A percentile compares a stretch with the other conserved stretches of the same genome.
These are phyloP conservation scores for Drosophila heteroneura DNA, from an alignment of 2,888 invertebrate species.

Conservation along the genomic window DNA sequence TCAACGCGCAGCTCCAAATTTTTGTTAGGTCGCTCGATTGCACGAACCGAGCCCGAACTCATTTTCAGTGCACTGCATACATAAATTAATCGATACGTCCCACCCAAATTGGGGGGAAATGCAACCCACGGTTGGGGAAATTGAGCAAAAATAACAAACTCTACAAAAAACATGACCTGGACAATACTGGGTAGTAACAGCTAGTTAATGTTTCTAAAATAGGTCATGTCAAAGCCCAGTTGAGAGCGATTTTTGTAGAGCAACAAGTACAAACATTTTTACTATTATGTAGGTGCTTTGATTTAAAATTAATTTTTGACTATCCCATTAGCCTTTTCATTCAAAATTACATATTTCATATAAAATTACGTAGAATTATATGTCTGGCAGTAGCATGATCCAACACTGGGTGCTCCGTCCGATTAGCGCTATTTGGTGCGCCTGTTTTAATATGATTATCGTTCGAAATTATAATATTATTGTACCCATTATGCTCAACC, in stretches of 20 bases:
- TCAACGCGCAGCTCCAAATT: constrained; percentile 15
- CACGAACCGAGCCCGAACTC: constrained; percentile 7
- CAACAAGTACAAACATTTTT: background rate
- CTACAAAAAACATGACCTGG: constrained; percentile 3
- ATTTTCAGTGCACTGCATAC: constrained; percentile 1
- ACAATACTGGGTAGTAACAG: background rate
- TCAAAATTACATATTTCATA: constrained; percentile 46
- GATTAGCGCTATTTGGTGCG: constrained; percentile 13
- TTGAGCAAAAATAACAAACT: constrained; percentile 4
- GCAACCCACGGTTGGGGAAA: background rate
- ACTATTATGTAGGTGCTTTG: background rate
- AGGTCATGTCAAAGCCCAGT: background rate
- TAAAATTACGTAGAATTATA: constrained; percentile 9
- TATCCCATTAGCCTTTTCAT: constrained; percentile 17
- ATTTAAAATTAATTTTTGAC: constrained; percentile 21
- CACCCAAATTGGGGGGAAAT: constrained; percentile 1
- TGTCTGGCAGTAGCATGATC: constrained; percentile 38
- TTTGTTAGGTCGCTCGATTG: constrained; percentile 2
- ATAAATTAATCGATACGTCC: constrained; percentile 11
- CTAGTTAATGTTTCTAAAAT: constrained; percentile 3
- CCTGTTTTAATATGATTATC: constrained; percentile 12
- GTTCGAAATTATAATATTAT: constrained; percentile 37
- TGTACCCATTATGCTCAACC: constrained; percentile 30
- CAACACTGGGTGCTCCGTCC: constrained; percentile 23
- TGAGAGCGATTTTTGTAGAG: background rate